A percentile compares a stretch with the other conserved stretches of the same genome.
phyloP scores from a whole-genome alignment of 1,140 invertebrate genomes.

The Dufourea novaeangliae region DNA sequence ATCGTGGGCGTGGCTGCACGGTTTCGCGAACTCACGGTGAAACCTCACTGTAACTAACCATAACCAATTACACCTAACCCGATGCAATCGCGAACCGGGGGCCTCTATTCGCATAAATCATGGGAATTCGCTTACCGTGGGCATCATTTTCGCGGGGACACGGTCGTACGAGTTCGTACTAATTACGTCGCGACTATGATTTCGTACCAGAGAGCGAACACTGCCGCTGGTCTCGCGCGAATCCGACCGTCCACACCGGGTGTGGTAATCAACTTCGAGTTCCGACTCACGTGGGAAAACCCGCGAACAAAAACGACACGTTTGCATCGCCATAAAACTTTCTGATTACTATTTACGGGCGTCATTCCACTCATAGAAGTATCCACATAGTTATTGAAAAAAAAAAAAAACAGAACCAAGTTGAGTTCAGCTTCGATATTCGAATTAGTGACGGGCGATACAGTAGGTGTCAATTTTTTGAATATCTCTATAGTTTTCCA shows the following conservation, averaged over 20 bases:
- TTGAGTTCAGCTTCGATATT: too few species aligned
- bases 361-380: neutral
- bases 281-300: slow-evolving; percentile 14
- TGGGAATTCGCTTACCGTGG: slow-evolving; percentile 14
- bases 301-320: neutral
- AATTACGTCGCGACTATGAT: slow-evolving; percentile 37
- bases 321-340: neutral
- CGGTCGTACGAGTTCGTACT: slow-evolving; percentile 17
- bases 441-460: too few species aligned
- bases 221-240: slow-evolving; percentile 2
- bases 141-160: slow-evolving; percentile 25
- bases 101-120: slow-evolving; percentile 23
- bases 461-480: too few species aligned
- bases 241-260: neutral
- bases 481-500: too few species aligned
- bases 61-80: neutral
- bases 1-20: neutral
- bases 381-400: neutral
- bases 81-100: neutral
- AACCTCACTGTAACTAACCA: too few species aligned
- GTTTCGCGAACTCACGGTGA: neutral
- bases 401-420: too few species aligned
- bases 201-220: slow-evolving; percentile 13
- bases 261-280: slow-evolving; percentile 15
- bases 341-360: neutral